A percentile compares a stretch with the other conserved stretches of the same genome.
These are phyloP conservation scores for Hyles lineata DNA, from an alignment of 2,888 invertebrate genomes.

Conservation along the genomic window DNA sequence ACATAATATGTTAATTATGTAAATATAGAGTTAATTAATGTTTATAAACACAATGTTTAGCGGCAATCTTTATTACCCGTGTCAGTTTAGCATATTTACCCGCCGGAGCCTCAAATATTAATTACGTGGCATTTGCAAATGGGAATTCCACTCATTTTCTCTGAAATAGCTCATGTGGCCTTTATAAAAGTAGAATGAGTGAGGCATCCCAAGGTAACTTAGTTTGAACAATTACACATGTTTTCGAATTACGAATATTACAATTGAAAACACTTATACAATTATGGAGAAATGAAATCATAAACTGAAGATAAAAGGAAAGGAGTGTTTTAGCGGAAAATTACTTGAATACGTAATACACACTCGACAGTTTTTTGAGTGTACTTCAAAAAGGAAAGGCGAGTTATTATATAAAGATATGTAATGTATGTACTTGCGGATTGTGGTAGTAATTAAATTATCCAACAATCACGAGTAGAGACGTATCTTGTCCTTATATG, in stretches of 20 bases:
- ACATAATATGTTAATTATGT: conserved; percentile 21
- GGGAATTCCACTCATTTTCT: conserved; percentile 8
- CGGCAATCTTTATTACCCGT: conserved; percentile 12
- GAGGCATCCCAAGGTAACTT: neutral
- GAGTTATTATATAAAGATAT: neutral
- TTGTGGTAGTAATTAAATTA: neutral
- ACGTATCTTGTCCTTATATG: neutral
- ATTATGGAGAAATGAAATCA: neutral
- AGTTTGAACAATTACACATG: neutral
- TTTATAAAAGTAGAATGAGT: neutral
- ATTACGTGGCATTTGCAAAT: conserved; percentile 24
- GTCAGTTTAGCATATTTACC: conserved; percentile 5
- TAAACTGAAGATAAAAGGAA: neutral
- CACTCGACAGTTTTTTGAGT: neutral
- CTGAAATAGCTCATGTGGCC: conserved; percentile 1
- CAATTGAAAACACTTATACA: conserved; percentile 1
- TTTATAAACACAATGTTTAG: conserved; percentile 31
- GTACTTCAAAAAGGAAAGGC: neutral
- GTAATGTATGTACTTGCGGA: neutral
- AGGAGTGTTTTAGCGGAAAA: conserved; percentile 11
- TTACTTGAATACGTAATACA: neutral
- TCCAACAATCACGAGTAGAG: neutral
- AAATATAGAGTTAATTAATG: conserved; percentile 19
- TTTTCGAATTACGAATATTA: neutral
- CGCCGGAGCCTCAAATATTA: conserved; percentile 25